Evolutionary conservation across 1,140 invertebrate species (phyloP), one percentile per base, ranked within the genome.

Genomic region (Thaumetopoea pityocampa): DNA sequence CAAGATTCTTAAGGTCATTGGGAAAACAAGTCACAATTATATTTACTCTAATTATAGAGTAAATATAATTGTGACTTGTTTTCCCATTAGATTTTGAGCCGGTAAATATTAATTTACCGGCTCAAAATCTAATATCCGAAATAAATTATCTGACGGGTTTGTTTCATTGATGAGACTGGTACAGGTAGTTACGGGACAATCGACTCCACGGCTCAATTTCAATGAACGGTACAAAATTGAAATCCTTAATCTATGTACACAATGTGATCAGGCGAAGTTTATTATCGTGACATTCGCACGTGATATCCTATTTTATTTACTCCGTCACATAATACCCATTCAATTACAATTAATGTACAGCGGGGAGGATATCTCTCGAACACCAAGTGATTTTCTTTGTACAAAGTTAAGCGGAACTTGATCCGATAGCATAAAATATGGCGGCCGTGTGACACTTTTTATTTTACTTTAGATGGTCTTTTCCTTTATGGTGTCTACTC

Each of bases 401-500:
- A 30, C 20, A 35, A 43, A 43, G 32, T 43, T 34, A 27, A 43
- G 23, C 17, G 33, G 27, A 37, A 30, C 43, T 37, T 35, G 43
- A 30, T 45, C 34, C 20, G 34, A 45, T 34, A 28, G 37, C 27
- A 41, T 41, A 41, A 41, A 41, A 41, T 41, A 41, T 41, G 24
- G 37, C 37, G 37, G 28, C 37, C 37, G 32, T 41, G 19, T 41
- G 37, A 28, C 11, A 41, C 37, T 41, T 41, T 41, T 41, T 41
- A 28, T 41, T 41, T 30, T 32, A 12, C 32, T 41, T 41, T 41
- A 30, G 37, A 41, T 41, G 27, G 22, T 41, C 27, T 28, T 26
- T 38, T 12, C 26, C 15, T 38, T 24, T 38, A 26, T 24, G 30
- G 18, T 40, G 23, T 40, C 24, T n/a, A 11, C 37, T 32, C 18